A percentile compares a stretch with the other conserved stretches of the same genome.
These are phyloP conservation scores for Archips xylosteana DNA, from an alignment of 2,888 invertebrate species.

Conservation along the genomic window DNA sequence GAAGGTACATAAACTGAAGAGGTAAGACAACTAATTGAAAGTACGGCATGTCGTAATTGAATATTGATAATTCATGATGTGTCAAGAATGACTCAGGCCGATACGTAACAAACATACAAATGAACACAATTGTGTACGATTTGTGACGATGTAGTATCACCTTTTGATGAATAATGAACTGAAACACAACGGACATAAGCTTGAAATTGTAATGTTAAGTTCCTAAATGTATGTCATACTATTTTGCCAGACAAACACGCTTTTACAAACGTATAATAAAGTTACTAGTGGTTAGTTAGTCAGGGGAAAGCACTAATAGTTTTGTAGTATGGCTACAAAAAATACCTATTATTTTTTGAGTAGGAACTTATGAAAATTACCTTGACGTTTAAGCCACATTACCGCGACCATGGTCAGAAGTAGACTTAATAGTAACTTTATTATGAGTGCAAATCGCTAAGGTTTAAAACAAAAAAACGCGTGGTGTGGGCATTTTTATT, in stretches of 20 bases:
- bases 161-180: background rate
- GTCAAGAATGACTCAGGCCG: constrained; percentile 37
- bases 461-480: too few relatives aligned
- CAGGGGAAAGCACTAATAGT: constrained; percentile 27
- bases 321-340: too few relatives aligned
- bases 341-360: too few relatives aligned
- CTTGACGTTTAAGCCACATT: too few relatives aligned
- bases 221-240: constrained; percentile 41
- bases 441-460: too few relatives aligned
- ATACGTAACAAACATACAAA: constrained; percentile 38
- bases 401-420: too few relatives aligned
- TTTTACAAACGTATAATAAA: constrained; percentile 30
- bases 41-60: constrained; percentile 1
- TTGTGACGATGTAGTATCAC: background rate
- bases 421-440: too few relatives aligned
- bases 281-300: constrained; percentile 33
- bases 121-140: constrained; percentile 39
- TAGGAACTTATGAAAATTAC: too few relatives aligned
- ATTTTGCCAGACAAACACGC: constrained; percentile 41
- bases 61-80: constrained; percentile 29
- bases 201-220: background rate
- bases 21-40: constrained; percentile 1
- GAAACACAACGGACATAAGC: constrained; percentile 1
- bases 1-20: constrained; percentile 8
- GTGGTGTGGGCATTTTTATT: too few relatives aligned